phyloP scores from a whole-genome alignment of 2,888 invertebrate species.

The Macrosiphum euphorbiae region DNA sequence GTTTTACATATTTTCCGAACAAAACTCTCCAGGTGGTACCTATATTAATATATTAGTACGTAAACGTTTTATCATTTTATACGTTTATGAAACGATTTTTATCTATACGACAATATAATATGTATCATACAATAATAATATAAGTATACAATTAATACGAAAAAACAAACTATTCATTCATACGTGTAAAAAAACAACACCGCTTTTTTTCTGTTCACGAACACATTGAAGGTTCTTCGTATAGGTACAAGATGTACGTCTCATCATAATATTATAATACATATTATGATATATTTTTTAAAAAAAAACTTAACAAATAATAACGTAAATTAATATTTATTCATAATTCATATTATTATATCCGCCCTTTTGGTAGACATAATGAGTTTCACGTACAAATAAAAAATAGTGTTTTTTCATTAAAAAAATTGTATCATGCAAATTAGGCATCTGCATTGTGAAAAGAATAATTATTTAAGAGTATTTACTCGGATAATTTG shows the following conservation, averaged over 20 bases:
- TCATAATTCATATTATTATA: slow-evolving; percentile 34
- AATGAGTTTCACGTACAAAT: background rate
- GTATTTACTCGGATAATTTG: slow-evolving; percentile 55
- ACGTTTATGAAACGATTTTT: background rate
- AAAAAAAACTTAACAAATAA: slow-evolving; percentile 42
- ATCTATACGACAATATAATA: background rate
- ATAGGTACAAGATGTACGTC: background rate
- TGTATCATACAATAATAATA: background rate
- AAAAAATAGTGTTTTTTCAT: background rate
- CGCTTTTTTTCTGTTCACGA: background rate
- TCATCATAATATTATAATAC: background rate
- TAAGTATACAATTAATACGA: background rate
- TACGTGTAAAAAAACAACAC: background rate
- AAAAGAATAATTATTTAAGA: slow-evolving; percentile 31
- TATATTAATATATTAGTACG: background rate
- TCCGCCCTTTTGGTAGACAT: background rate
- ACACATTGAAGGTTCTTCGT: background rate
- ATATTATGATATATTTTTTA: background rate
- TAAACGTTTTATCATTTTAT: background rate
- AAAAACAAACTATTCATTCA: background rate
- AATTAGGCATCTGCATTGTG: slow-evolving; percentile 1
- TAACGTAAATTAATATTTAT: slow-evolving; percentile 16
- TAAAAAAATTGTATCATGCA: slow-evolving; percentile 13
- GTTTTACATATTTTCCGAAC: background rate
- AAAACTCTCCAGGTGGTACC: background rate